Conservation (phyloP, 2,797 vertebrate genomes). For the Sorex maritimensis region DNA sequence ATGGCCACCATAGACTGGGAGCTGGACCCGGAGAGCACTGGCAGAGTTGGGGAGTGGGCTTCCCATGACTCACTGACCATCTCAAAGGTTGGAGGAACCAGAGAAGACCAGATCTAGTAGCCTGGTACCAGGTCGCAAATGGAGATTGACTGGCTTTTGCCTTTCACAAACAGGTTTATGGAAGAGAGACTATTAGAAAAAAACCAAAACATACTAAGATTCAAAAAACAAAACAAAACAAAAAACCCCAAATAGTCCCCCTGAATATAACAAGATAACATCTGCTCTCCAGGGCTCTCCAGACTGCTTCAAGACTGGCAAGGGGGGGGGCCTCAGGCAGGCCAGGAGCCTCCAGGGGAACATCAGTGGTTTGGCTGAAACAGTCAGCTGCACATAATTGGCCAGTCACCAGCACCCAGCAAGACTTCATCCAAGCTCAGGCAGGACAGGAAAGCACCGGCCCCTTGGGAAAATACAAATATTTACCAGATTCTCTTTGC, state of each 20-base stretch:
- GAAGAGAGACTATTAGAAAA: slow-evolving; percentile 73
- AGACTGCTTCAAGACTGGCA: slow-evolving; percentile 62
- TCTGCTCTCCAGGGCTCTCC: slow-evolving; percentile 82
- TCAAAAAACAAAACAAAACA: neutral
- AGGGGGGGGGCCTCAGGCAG: slow-evolving; percentile 82
- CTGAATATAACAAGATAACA: slow-evolving; percentile 79
- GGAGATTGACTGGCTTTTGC: slow-evolving; percentile 77
- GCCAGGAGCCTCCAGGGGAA: slow-evolving; percentile 87
- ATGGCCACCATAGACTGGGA: slow-evolving; percentile 80
- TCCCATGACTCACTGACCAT: slow-evolving; percentile 78
- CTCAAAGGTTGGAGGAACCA: slow-evolving; percentile 56
- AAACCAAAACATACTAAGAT: slow-evolving; percentile 75
- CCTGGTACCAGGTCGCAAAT: slow-evolving; percentile 85
- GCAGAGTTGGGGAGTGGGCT: slow-evolving; percentile 85
- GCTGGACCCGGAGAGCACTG: slow-evolving; percentile 83
- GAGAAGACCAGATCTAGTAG: slow-evolving; percentile 73
- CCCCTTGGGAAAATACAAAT: slow-evolving; percentile 93
- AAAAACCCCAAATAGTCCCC: slow-evolving; percentile 72
- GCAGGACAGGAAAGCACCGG: slow-evolving; percentile 89
- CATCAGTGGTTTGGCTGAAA: slow-evolving; percentile 95
- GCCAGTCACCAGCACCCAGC: slow-evolving; percentile 92
- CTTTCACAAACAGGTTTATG: slow-evolving; percentile 79
- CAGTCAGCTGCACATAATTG: slow-evolving; percentile 92
- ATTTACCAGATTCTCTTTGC: slow-evolving; percentile 92
- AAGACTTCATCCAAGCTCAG: slow-evolving; percentile 88